Conservation (phyloP, 2,797 vertebrate species). For the Helicolenus hilgendorfi region DNA sequence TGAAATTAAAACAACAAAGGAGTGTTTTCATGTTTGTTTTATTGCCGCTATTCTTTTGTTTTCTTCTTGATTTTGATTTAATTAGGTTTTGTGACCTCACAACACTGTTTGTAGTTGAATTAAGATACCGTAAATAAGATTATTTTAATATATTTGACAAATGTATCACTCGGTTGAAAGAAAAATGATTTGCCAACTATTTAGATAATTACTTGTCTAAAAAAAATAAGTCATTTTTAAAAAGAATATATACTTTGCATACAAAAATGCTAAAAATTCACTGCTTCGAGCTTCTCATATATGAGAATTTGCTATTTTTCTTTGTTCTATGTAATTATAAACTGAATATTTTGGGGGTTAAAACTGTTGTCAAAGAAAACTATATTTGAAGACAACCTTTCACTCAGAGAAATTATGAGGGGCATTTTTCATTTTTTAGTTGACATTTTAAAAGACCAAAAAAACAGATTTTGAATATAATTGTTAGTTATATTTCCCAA, state of each 20-base stretch:
- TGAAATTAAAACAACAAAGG: constrained; percentile 81
- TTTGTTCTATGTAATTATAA: background rate
- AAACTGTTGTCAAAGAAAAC: background rate
- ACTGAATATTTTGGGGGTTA: background rate
- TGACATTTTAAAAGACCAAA: background rate
- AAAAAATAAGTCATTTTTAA: background rate
- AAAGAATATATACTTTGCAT: no score
- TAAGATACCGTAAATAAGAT: background rate
- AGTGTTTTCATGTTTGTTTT: background rate
- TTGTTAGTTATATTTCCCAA: background rate
- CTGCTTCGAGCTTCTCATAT: background rate
- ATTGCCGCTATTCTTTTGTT: background rate
- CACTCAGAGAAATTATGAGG: background rate
- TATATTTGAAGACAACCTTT: background rate
- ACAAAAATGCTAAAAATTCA: background rate
- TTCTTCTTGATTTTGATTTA: background rate
- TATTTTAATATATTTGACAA: background rate
- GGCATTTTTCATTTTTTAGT: background rate
- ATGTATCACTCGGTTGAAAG: background rate
- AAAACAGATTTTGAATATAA: rapidly evolving
- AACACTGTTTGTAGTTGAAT: background rate
- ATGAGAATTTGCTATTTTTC: background rate
- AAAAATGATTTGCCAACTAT: background rate
- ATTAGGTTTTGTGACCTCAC: background rate
- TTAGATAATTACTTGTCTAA: background rate